Base-by-base conservation (phyloP, 2,113 vertebrate species). In the Atrichornis clamosus region DNA sequence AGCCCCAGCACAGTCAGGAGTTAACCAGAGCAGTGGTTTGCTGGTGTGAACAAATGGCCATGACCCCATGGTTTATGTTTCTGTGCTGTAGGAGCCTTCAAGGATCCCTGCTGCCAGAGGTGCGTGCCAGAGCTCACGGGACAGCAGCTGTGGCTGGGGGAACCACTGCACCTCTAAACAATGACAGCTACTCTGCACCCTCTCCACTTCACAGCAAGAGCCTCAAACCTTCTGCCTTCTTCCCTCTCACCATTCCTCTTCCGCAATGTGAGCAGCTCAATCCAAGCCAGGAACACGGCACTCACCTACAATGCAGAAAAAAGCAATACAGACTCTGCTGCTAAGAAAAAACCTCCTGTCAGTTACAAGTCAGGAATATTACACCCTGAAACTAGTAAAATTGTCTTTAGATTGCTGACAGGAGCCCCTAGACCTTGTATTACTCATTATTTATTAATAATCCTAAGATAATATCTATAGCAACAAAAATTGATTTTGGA, bases 21-120 rank as follows among this genome's bases (percentile, higher is more conserved):
- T 17, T 67, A 44, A 59, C 35, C 53, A 69, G 18, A 24, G 13
- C 35, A 69, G 41, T 20, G 11, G 9, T 28, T 28, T 81, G 11
- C 24, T 44, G 37, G 7, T 10, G 5, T 74, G 46, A 78, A 64
- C 21, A 81, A 53, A 53, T 28, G 32, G 16, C 39, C 30, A 32
- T 8, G 23, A 44, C 44, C 39, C 56, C 35, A 42, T 0, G 6
- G 26, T 32, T 62, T 18, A 20, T 18, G 6, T 47, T 77, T 35
- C 32, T 0, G 0, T 41, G 8, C 42, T 64, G 2, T 4, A 55
- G 52, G 41, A 79, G 8, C 30, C 47, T 13, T 44, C 39, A 37
- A 37, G 21, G 18, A 52, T 27, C 21, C 9, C 46, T 68, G 14
- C 21, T 89, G 37, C n/a, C 35, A 65, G 32, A 58, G 24, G 7